Percentiles rank a stretch among this genome's conserved stretches.
These are phyloP conservation scores for Drosophila kanapiae DNA, from an alignment of 1,140 invertebrate species.

Conservation along the genomic window DNA sequence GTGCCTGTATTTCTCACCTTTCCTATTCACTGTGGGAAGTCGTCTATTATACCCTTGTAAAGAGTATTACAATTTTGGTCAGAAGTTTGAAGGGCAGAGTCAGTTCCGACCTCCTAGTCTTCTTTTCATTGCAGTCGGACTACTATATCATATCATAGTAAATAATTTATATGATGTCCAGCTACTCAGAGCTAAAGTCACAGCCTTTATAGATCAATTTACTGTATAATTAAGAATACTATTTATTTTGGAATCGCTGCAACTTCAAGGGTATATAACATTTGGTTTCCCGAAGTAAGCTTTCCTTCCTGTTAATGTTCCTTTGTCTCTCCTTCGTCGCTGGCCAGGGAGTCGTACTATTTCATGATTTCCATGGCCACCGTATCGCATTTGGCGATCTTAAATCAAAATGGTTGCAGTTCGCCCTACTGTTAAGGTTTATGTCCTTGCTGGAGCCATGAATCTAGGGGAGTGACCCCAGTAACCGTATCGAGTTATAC, in stretches of 20 bases:
- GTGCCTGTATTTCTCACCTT: conserved; percentile 76
- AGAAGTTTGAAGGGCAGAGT: no score
- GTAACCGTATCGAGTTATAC: neutral
- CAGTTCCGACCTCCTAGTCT: no score
- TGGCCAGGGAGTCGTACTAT: conserved; percentile 39
- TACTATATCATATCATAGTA: no score
- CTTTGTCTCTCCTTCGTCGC: conserved; percentile 39
- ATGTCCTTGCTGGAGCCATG: conserved; percentile 4
- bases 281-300: no score
- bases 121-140: no score
- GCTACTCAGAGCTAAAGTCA: no score
- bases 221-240: no score
- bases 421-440: conserved; percentile 13
- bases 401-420: conserved; percentile 66
- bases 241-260: no score
- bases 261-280: neutral
- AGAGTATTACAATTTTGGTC: neutral
- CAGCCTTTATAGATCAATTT: no score
- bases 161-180: no score
- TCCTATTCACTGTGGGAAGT: conserved; percentile 17
- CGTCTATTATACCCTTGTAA: conserved; percentile 28
- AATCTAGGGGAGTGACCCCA: neutral
- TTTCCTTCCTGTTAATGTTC: conserved; percentile 40
- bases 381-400: conserved; percentile 68
- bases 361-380: conserved; percentile 68